Percentiles rank a stretch among this genome's conserved stretches.
phyloP scores from a whole-genome alignment of 2,797 vertebrate genomes.

The Lophura swinhoii region DNA sequence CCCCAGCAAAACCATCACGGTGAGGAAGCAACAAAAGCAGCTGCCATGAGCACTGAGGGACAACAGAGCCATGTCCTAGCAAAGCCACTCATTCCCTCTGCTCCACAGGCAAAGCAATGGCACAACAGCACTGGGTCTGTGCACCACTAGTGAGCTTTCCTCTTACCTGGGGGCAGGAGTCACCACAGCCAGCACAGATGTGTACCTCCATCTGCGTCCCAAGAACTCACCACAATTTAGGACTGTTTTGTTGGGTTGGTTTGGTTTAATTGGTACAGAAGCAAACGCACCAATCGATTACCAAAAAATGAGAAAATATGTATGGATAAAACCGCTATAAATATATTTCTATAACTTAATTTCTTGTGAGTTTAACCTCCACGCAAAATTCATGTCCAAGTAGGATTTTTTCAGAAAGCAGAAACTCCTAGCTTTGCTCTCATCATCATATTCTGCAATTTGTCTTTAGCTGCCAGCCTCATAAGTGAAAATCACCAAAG shows the following conservation, averaged over 20 bases:
- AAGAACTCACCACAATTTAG: neutral
- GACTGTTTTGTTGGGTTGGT: neutral
- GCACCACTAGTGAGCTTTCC: neutral
- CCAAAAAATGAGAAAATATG: neutral
- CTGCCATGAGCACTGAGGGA: neutral
- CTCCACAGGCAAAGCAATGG: neutral
- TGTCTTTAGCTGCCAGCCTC: neutral
- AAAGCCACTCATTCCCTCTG: neutral
- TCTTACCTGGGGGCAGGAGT: neutral
- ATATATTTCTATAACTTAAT: neutral
- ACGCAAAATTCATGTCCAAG: neutral
- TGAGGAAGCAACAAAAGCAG: neutral
- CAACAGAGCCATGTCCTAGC: neutral
- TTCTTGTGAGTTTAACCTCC: neutral
- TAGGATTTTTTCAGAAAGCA: neutral
- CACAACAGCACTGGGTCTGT: neutral
- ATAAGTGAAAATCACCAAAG: slow-evolving; percentile 14
- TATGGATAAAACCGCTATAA: neutral
- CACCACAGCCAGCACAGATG: neutral
- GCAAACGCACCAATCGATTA: neutral
- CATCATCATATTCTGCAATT: neutral
- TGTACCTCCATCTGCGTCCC: neutral
- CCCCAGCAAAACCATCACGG: neutral
- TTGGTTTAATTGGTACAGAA: neutral
- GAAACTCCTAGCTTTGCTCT: neutral